Percentiles rank a stretch among this genome's conserved stretches.
Evolutionary conservation across 2,888 invertebrate species (phyloP).

Genomic region (Pachydiplax longipennis): DNA sequence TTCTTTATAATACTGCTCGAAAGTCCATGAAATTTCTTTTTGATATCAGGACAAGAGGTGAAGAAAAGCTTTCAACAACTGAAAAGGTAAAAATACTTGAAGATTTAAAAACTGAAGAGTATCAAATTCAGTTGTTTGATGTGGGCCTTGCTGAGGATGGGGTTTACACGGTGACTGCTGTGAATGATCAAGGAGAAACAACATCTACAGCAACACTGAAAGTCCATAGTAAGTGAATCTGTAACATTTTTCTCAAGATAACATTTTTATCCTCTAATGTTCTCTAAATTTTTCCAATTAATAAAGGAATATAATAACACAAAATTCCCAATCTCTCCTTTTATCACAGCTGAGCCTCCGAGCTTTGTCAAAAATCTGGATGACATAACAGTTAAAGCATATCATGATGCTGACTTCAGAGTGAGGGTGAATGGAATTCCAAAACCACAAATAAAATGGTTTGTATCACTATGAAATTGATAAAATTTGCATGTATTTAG

Average conservation of each 20-base stretch:
- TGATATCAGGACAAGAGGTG: slow-evolving; percentile 68
- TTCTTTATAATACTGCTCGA: too few relatives aligned
- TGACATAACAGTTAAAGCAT: slow-evolving; percentile 74
- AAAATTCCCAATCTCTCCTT: slow-evolving; percentile 6
- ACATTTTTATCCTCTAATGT: neutral
- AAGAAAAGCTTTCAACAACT: slow-evolving; percentile 66
- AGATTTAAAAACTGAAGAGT: slow-evolving; percentile 69
- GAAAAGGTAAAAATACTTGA: slow-evolving; percentile 68
- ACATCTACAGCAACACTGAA: slow-evolving; percentile 72
- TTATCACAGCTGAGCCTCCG: slow-evolving; percentile 75
- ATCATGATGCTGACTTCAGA: slow-evolving; percentile 71
- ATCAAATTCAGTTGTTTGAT: slow-evolving; percentile 75
- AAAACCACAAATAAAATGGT: slow-evolving; percentile 82
- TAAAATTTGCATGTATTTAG: too few relatives aligned
- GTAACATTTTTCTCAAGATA: neutral
- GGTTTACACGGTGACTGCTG: slow-evolving; percentile 78
- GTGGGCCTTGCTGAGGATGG: slow-evolving; percentile 78
- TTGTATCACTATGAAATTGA: slow-evolving; percentile 47
- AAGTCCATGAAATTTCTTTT: too few relatives aligned
- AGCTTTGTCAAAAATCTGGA: slow-evolving; percentile 75
- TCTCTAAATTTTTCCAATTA: neutral
- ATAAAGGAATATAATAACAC: neutral
- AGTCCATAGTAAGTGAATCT: slow-evolving; percentile 71
- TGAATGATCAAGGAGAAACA: slow-evolving; percentile 78
- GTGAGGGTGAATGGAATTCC: slow-evolving; percentile 84